These are phyloP conservation scores for Protobothrops mucrosquamatus DNA, from an alignment of 2,113 vertebrate genomes.

Conservation along the genomic window DNA sequence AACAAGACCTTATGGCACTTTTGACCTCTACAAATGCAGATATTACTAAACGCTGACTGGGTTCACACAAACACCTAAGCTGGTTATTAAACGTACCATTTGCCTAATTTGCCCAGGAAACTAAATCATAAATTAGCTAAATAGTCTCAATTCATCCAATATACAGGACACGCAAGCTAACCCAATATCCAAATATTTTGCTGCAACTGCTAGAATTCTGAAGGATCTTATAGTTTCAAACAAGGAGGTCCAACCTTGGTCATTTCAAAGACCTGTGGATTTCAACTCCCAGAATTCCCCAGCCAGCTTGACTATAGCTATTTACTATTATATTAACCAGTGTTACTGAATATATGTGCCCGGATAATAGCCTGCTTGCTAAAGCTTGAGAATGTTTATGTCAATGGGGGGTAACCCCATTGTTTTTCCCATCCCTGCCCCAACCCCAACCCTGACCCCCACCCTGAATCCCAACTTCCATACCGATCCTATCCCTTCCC, in stretches of 20 bases:
- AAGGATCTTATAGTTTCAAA: background rate
- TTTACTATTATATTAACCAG: no score
- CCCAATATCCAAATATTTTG: background rate
- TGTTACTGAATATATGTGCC: no score
- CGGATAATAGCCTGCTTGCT: no score
- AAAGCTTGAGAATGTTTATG: no score
- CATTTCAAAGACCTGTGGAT: background rate
- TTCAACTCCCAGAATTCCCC: background rate
- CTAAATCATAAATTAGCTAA: background rate
- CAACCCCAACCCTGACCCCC: no score
- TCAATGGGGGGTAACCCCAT: no score
- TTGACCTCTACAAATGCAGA: background rate
- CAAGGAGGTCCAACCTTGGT: background rate
- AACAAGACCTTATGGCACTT: background rate
- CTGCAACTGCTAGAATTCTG: background rate
- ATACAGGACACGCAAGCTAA: background rate
- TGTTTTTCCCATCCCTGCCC: no score
- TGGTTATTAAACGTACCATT: background rate
- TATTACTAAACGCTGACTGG: background rate
- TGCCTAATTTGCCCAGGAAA: background rate
- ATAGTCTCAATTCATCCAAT: background rate
- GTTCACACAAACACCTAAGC: background rate
- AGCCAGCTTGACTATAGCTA: no score
- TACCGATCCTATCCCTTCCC: no score
- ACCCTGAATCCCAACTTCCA: no score